Base-by-base conservation (phyloP, 1,140 invertebrate species). In the Ostrea denselamellosa region DNA sequence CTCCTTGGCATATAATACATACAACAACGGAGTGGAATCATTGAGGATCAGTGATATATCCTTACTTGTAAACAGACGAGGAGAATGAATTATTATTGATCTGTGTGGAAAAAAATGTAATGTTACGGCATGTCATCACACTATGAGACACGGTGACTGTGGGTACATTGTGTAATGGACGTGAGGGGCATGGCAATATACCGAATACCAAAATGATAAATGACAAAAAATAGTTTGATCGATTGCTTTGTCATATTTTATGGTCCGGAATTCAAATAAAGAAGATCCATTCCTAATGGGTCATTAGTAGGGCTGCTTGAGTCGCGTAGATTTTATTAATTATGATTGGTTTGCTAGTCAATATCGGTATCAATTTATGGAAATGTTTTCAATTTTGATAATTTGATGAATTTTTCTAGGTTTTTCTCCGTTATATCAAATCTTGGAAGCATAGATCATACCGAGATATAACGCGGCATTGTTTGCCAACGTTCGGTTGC, bases 71-170 rank as follows among this genome's bases (percentile, higher is more conserved):
- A 62, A 62, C 56, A 62, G 17, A 62, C 1, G 14, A 62, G n/a
- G 17, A 62, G 56, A n/a, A 62, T 62, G 56, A 62, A n/a, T 62
- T 62, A n/a, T 62, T 62, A 62, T 62, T 62, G 56, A 62, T 62
- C 56, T 62, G 7, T 62, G n/a, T 0, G n/a, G 17, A n/a, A 62
- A n/a, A 56, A 56, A 17, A 56, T 12, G 17, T n/a, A 19, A 14
- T 62, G 56, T 19, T 62, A 19, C 19, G 56, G 0, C 56, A 3
- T 62, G 56, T 62, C 17, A 62, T 62, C 56, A 14, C 56, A 62
- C 0, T 62, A 3, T 14, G 7, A 17, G 56, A 7, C 56, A 62
- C 34, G 34, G 5, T 5, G 34, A 44, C 34, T 44, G 56, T 2
- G 56, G 17, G n/a, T 62, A 17, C 17, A 7, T 5, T n/a, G 7